Conservation (phyloP, 2,797 vertebrate species). For the Squalus acanthias region DNA sequence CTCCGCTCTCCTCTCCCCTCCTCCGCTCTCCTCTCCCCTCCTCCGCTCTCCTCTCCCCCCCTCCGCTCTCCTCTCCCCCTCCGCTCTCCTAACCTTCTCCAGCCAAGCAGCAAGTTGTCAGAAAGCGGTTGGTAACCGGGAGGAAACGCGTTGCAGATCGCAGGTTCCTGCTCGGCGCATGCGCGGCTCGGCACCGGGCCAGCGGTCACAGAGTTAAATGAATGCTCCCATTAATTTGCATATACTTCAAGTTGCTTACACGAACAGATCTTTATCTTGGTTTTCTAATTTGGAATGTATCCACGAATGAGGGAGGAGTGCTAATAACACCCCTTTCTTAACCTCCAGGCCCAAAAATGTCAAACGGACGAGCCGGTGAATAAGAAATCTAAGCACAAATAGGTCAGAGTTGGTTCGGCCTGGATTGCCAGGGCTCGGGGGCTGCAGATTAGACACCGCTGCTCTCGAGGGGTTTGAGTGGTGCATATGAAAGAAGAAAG, state of each 20-base stretch:
- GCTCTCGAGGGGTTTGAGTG: background rate
- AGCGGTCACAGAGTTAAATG: background rate
- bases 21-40: too few species aligned
- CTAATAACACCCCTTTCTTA: background rate
- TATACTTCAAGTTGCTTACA: background rate
- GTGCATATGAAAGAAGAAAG: background rate
- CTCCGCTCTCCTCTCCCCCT: too few species aligned
- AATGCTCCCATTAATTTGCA: background rate
- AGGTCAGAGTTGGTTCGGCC: background rate
- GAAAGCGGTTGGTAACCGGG: too few species aligned
- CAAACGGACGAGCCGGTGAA: background rate
- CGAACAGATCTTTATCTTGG: background rate
- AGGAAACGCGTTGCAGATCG: too few species aligned
- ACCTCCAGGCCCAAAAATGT: background rate
- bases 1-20: too few species aligned
- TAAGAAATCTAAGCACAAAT: background rate
- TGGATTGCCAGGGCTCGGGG: background rate
- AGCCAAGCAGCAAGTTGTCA: too few species aligned
- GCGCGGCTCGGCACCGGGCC: too few species aligned
- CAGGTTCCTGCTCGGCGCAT: too few species aligned
- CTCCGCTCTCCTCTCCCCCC: too few species aligned
- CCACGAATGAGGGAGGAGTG: background rate
- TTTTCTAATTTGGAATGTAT: background rate
- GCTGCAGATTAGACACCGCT: background rate
- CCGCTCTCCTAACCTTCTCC: too few species aligned